Base-by-base conservation (phyloP, 1,140 invertebrate species). In the Hydropsyche tenuis region DNA sequence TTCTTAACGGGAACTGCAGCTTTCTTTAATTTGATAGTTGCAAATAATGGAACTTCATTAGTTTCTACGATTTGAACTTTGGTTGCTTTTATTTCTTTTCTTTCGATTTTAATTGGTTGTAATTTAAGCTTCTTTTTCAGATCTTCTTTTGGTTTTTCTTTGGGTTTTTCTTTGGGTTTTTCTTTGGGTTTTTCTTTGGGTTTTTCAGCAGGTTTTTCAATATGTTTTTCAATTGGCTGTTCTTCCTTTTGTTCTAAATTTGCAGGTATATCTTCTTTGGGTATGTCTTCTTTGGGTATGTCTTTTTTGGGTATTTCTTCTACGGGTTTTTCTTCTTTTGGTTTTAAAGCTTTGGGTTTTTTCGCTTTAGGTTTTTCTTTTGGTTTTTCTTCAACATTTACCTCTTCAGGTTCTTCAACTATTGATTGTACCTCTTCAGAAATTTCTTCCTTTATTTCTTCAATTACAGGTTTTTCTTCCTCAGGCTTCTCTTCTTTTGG, bases 11-110 rank as follows among this genome's bases (percentile, higher is more conserved):
- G 78, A 25, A 82, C 73, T 23, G 81, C 71, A 11, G 86, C 81
- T 81, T 91, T 92, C 77, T 88, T 91, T 51, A 91, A 81, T 84
- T 91, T 91, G 7, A 90, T 83, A 74, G 85, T 81, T 23, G 85
- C 87, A 76, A 90, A 91, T 73, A 88, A 86, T 23, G 86, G 85
- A 9, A 85, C 80, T 73, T 85, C 84, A 65, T 80, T 53, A 76
- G 74, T 82, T 81, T 84, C 82, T 27, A 78, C 79, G 53, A 82
- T 81, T 73, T 83, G 80, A 43, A 80, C 76, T 70, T 81, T 80
- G 75, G 79, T 79, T 27, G 81, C 66, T 73, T 83, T 80, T 14
- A 83, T 53, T 73, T 80, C 80, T 79, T 83, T 82, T 72, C 81
- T 78, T 79, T 83, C 84, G 73, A 83, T 84, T 77, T 79, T 80